These are phyloP conservation scores for Eueremaeus valkanovi DNA, from an alignment of 2,888 invertebrate species.

Conservation along the genomic window DNA sequence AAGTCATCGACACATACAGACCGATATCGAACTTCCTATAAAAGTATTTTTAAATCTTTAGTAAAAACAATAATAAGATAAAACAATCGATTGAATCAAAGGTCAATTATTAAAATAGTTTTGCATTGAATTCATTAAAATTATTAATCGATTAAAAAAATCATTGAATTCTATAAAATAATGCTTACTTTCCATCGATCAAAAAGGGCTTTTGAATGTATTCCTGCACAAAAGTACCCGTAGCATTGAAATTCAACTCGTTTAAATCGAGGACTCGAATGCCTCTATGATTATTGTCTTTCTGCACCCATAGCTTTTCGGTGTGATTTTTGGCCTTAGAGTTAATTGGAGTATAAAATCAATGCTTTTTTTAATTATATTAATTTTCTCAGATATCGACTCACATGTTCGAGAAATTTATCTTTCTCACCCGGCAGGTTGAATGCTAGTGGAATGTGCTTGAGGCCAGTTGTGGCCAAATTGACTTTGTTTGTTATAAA, in stretches of 20 bases:
- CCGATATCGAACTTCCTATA: slow-evolving; percentile 88
- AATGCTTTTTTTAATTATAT: no score
- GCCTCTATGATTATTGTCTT: slow-evolving; percentile 84
- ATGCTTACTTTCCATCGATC: slow-evolving; percentile 68
- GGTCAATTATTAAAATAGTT: no score
- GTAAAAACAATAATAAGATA: no score
- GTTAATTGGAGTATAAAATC: no score
- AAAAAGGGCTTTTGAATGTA: slow-evolving; percentile 81
- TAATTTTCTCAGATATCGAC: slow-evolving; percentile 45
- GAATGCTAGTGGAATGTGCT: slow-evolving; percentile 81
- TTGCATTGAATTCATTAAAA: not conserved
- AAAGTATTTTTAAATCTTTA: no score
- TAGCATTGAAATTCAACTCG: slow-evolving; percentile 65
- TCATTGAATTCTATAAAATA: not conserved
- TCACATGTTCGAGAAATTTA: slow-evolving; percentile 65
- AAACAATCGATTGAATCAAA: no score
- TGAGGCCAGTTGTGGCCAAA: slow-evolving; percentile 69
- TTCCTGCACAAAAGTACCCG: slow-evolving; percentile 82
- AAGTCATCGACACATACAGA: slow-evolving; percentile 84
- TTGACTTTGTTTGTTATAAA: slow-evolving; percentile 88
- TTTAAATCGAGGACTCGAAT: slow-evolving; percentile 68
- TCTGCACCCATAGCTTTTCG: slow-evolving; percentile 75
- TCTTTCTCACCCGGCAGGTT: slow-evolving; percentile 71
- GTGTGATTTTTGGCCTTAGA: slow-evolving; percentile 62
- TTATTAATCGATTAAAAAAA: not conserved